These are phyloP conservation scores for Pogonocherus hispidulus DNA, from an alignment of 2,888 invertebrate species.

Conservation along the genomic window DNA sequence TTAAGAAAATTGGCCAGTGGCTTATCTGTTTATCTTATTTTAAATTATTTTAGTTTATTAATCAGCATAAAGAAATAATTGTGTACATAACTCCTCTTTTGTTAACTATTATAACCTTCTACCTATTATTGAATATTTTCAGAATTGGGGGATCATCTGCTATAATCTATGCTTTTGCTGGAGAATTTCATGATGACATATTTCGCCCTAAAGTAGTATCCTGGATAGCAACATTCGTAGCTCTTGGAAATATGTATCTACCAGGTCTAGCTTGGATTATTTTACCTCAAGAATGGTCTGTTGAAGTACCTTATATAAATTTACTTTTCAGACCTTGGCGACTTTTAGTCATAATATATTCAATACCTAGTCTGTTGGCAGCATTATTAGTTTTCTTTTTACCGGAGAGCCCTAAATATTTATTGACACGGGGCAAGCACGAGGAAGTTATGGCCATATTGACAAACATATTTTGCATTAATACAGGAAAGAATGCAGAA, in stretches of 20 bases:
- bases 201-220: slow-evolving; percentile 68
- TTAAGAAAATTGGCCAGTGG: too few species aligned
- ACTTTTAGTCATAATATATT: slow-evolving; percentile 63
- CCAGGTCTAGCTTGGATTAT: slow-evolving; percentile 66
- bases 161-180: slow-evolving; percentile 70
- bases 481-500: slow-evolving; percentile 60
- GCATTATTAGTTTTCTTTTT: slow-evolving; percentile 58
- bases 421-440: slow-evolving; percentile 60
- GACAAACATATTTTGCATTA: slow-evolving; percentile 61
- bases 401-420: slow-evolving; percentile 68
- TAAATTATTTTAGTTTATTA: too few species aligned
- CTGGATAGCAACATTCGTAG: slow-evolving; percentile 66
- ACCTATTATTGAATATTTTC: too few species aligned
- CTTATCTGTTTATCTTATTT: too few species aligned
- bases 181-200: slow-evolving; percentile 70
- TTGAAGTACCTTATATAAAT: slow-evolving; percentile 69
- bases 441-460: slow-evolving; percentile 62
- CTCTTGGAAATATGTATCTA: slow-evolving; percentile 63
- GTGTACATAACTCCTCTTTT: too few species aligned
- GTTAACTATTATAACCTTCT: too few species aligned
- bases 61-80: too few species aligned
- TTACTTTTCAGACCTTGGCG: slow-evolving; percentile 65
- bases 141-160: slow-evolving; percentile 70
- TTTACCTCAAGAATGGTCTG: slow-evolving; percentile 61
- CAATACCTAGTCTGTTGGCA: slow-evolving; percentile 62